Conservation (phyloP, 2,888 invertebrate species). For the Timema podura region DNA sequence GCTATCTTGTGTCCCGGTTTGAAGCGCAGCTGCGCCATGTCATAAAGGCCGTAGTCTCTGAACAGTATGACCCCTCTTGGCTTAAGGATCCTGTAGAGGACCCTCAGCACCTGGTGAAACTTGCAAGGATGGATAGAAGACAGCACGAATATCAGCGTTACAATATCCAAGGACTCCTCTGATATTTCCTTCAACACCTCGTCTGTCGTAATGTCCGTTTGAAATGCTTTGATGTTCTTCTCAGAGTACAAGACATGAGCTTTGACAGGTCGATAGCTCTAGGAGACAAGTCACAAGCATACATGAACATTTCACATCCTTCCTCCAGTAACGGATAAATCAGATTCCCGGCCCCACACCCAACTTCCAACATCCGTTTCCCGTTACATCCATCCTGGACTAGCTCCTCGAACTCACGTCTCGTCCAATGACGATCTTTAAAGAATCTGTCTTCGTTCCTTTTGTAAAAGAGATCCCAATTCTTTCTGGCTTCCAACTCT, state of each 20-base stretch:
- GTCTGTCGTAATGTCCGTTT: conserved; percentile 75
- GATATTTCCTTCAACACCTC: conserved; percentile 56
- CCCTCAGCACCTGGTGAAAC: conserved; percentile 55
- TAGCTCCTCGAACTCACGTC: conserved; percentile 85
- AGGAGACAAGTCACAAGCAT: conserved; percentile 91
- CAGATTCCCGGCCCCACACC: conserved; percentile 97
- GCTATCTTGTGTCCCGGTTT: conserved; percentile 86
- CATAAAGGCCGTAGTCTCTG: conserved; percentile 91
- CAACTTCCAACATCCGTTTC: conserved; percentile 64
- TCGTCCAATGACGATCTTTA: conserved; percentile 95
- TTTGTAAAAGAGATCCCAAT: conserved; percentile 97
- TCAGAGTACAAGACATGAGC: conserved; percentile 60
- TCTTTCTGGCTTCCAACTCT: conserved; percentile 76
- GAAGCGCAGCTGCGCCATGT: conserved; percentile 94
- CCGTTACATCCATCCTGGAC: conserved; percentile 44
- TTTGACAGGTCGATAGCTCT: conserved; percentile 82
- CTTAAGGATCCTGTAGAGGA: conserved; percentile 61
- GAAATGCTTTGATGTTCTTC: conserved; percentile 69
- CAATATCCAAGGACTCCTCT: conserved; percentile 63
- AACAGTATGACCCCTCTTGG: conserved; percentile 80
- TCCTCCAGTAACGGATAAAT: conserved; percentile 86
- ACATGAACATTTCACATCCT: conserved; percentile 64
- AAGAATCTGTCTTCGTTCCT: conserved; percentile 91
- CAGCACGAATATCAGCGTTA: conserved; percentile 89
- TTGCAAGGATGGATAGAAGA: conserved; percentile 90